Evolutionary conservation across 2,888 invertebrate species (phyloP).

Genomic region (Caenorhabditis doughertyi): DNA sequence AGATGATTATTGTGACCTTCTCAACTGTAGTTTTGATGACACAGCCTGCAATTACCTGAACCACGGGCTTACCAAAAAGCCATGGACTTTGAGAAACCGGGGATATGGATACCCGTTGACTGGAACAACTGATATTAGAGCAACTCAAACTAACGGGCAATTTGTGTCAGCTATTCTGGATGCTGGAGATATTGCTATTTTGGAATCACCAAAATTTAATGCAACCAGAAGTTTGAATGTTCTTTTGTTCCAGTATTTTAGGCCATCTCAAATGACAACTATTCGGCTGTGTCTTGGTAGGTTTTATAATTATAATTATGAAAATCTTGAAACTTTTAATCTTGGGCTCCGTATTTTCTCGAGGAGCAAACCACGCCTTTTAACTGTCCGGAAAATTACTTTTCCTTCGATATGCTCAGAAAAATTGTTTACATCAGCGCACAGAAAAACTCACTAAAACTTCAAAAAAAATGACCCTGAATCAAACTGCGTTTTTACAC

Average conservation of each 20-base stretch:
- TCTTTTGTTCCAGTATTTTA: slow-evolving; percentile 79
- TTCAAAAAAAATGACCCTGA: no score
- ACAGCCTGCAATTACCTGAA: slow-evolving; percentile 82
- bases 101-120: slow-evolving; percentile 81
- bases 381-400: no score
- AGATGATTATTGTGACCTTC: slow-evolving; percentile 78
- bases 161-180: slow-evolving; percentile 81
- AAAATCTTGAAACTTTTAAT: no score
- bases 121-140: slow-evolving; percentile 78
- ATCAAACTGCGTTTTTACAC: no score
- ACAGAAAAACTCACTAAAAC: no score
- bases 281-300: slow-evolving; percentile 73
- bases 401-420: no score
- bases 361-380: no score
- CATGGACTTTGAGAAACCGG: slow-evolving; percentile 80
- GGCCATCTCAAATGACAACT: slow-evolving; percentile 80
- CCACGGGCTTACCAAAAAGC: slow-evolving; percentile 81
- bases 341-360: no score
- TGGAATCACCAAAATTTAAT: slow-evolving; percentile 81
- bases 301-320: no score
- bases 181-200: slow-evolving; percentile 81
- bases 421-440: no score
- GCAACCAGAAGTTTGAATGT: slow-evolving; percentile 79
- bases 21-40: slow-evolving; percentile 82
- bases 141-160: slow-evolving; percentile 78